Percentiles rank a stretch among this genome's conserved stretches.
These are phyloP conservation scores for Torymus aiolomorphi DNA, from an alignment of 2,888 invertebrate genomes.

Conservation along the genomic window DNA sequence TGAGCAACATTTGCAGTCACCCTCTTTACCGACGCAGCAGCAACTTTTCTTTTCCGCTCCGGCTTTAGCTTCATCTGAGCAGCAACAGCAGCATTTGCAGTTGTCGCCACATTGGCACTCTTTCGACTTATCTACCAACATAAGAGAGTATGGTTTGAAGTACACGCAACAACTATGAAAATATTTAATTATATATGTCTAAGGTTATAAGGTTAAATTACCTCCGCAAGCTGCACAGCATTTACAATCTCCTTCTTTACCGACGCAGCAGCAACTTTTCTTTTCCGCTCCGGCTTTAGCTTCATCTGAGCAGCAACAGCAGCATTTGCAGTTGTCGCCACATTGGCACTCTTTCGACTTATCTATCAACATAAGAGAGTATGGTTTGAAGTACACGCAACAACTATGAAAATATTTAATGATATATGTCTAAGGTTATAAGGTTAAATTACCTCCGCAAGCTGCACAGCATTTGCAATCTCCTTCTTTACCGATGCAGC, in stretches of 20 bases:
- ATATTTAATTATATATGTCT: too few species aligned
- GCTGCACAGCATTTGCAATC: slow-evolving; percentile 31
- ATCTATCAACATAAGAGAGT: too few species aligned
- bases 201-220: not conserved
- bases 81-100: slow-evolving; percentile 7
- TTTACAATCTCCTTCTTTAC: slow-evolving; percentile 13
- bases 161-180: too few species aligned
- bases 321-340: slow-evolving; percentile 2
- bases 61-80: not conserved
- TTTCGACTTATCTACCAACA: too few species aligned
- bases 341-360: too few species aligned
- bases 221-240: slow-evolving; percentile 34
- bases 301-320: not conserved
- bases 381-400: too few species aligned
- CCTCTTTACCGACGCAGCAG: not conserved
- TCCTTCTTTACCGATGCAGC: not conserved
- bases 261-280: slow-evolving; percentile 1
- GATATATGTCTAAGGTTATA: too few species aligned
- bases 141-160: too few species aligned
- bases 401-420: too few species aligned
- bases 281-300: not conserved
- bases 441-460: slow-evolving; percentile 12
- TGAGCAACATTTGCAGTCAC: slow-evolving; percentile 3
- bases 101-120: not conserved
- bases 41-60: not conserved